Conservation (phyloP, 2,113 vertebrate genomes). For the Elanoides forficatus region DNA sequence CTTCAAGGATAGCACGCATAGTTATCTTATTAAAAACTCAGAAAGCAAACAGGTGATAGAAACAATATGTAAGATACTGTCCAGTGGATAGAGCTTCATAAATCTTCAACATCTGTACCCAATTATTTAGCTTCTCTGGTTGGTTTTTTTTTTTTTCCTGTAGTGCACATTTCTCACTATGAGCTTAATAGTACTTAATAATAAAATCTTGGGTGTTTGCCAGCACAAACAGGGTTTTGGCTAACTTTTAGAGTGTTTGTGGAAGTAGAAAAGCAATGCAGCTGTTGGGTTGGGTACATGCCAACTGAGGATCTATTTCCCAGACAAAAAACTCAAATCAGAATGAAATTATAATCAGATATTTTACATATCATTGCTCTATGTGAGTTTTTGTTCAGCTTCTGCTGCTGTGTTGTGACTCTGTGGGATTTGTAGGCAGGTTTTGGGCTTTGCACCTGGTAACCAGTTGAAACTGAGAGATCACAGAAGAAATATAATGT, state of each 20-base stretch:
- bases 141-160: neutral
- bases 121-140: constrained; percentile 50
- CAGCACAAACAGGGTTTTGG: constrained; percentile 67
- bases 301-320: constrained; percentile 27
- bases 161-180: constrained; percentile 65
- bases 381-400: neutral
- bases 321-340: constrained; percentile 26
- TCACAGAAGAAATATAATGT: neutral
- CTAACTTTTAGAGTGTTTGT: constrained; percentile 64
- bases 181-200: constrained; percentile 71
- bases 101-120: constrained; percentile 67
- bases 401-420: neutral
- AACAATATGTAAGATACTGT: constrained; percentile 41
- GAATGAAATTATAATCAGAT: constrained; percentile 14
- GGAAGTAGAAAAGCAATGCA: constrained; percentile 65
- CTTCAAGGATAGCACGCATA: constrained; percentile 41
- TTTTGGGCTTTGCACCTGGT: neutral
- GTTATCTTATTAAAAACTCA: constrained; percentile 56
- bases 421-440: neutral
- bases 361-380: neutral
- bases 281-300: constrained; percentile 61
- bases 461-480: neutral
- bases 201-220: constrained; percentile 63
- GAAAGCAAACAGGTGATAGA: constrained; percentile 62
- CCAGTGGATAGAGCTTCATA: constrained; percentile 24